A percentile compares a stretch with the other conserved stretches of the same genome.
These are phyloP conservation scores for Helogale parvula DNA, from an alignment of 2,113 vertebrate genomes.

Conservation along the genomic window DNA sequence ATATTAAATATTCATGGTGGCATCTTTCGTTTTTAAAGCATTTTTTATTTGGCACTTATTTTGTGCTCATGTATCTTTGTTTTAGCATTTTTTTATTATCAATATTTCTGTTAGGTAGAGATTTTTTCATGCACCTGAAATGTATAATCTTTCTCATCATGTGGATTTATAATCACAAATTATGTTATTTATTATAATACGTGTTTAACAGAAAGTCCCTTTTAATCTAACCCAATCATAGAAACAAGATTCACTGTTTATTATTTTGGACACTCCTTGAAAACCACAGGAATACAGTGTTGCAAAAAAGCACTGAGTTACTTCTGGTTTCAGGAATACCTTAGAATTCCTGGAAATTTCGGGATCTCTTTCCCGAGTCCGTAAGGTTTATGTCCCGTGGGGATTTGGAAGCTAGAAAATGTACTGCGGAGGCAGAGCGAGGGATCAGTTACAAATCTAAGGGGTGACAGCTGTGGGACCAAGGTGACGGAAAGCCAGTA, in stretches of 20 bases:
- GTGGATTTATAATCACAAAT: not conserved
- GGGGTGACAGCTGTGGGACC: accelerated
- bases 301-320: not conserved
- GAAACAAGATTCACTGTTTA: not conserved
- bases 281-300: not conserved
- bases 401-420: not conserved
- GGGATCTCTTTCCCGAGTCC: not conserved
- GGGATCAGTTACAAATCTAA: not conserved
- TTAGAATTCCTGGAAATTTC: not conserved
- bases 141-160: not conserved
- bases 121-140: not conserved
- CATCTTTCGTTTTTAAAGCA: not conserved
- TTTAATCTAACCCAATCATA: not conserved
- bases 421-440: not conserved
- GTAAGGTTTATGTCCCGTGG: not conserved
- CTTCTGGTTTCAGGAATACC: not conserved
- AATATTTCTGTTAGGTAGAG: not conserved
- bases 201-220: not conserved
- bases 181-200: not conserved
- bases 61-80: not conserved
- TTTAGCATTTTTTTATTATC: not conserved
- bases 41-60: not conserved
- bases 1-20: not conserved
- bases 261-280: not conserved
- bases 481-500: accelerated